phyloP scores from a whole-genome alignment of 1,140 invertebrate species.

The Ceratina japonica region DNA sequence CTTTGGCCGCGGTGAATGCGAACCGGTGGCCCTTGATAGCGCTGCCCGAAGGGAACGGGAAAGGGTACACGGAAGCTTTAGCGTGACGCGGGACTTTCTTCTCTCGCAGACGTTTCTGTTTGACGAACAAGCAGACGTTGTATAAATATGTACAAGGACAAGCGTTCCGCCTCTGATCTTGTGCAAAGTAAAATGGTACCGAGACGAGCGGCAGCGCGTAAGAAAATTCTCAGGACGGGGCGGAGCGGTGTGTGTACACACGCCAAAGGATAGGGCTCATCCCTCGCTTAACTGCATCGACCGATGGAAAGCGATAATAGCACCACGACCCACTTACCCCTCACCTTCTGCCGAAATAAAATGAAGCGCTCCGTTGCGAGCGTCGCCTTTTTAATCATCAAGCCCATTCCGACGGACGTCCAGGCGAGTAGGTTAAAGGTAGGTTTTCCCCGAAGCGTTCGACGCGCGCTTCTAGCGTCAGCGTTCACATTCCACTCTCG shows the following conservation, averaged over 20 bases:
- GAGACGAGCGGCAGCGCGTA: neutral
- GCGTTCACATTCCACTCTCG: no score
- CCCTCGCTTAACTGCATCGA: slow-evolving; percentile 19
- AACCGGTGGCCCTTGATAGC: neutral
- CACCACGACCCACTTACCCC: slow-evolving; percentile 51
- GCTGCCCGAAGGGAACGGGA: neutral
- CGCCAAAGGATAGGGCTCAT: neutral
- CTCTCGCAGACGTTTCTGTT: neutral
- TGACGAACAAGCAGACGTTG: neutral
- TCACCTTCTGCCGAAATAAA: slow-evolving; percentile 43
- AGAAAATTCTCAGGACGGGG: neutral
- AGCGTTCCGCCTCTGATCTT: neutral
- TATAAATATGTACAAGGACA: slow-evolving; percentile 3
- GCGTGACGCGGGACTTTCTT: neutral
- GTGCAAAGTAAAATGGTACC: neutral
- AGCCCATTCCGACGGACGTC: neutral
- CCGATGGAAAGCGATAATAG: slow-evolving; percentile 54
- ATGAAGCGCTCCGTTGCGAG: neutral
- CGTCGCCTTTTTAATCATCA: no score
- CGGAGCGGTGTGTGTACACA: neutral
- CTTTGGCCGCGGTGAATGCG: no score
- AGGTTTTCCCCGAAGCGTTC: no score
- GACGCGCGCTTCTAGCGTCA: no score
- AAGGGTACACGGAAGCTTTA: neutral
- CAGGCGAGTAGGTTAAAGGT: neutral